Evolutionary conservation across 2,797 vertebrate genomes (phyloP).

Genomic region (Crenichthys baileyi): DNA sequence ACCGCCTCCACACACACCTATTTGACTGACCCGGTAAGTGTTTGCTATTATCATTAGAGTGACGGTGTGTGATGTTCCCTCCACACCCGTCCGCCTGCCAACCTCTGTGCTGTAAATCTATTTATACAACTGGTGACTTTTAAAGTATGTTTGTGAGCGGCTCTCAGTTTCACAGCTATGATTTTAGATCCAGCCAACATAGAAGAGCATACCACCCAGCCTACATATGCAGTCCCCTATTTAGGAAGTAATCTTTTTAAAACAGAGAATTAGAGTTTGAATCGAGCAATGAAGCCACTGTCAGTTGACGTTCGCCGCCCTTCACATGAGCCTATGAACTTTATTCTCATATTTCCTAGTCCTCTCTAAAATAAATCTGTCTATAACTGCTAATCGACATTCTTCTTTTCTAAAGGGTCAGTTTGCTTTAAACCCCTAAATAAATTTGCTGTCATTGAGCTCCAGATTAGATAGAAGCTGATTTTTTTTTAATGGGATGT

Average conservation of each 20-base stretch:
- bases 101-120: slow-evolving; percentile 37
- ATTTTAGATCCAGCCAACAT: slow-evolving; percentile 17
- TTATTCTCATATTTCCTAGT: not conserved
- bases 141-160: slow-evolving; percentile 28
- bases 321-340: not conserved
- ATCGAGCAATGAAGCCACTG: not conserved
- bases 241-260: too few relatives aligned
- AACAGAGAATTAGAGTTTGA: not conserved
- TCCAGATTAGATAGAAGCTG: too few relatives aligned
- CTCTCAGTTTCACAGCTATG: slow-evolving; percentile 17
- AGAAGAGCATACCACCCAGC: not conserved
- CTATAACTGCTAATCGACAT: not conserved
- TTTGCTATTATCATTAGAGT: slow-evolving; percentile 5
- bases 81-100: too few relatives aligned
- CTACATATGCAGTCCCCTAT: too few relatives aligned
- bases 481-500: not conserved
- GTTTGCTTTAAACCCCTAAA: not conserved
- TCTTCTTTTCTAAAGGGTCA: not conserved
- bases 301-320: not conserved
- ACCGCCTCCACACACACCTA: too few relatives aligned
- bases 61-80: slow-evolving; percentile 5
- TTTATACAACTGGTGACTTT: slow-evolving; percentile 58
- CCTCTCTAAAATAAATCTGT: not conserved
- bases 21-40: slow-evolving; percentile 44
- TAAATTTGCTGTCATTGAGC: not conserved